Base-by-base conservation (phyloP, 1,140 invertebrate genomes). In the Trichomalopsis sarcophagae region DNA sequence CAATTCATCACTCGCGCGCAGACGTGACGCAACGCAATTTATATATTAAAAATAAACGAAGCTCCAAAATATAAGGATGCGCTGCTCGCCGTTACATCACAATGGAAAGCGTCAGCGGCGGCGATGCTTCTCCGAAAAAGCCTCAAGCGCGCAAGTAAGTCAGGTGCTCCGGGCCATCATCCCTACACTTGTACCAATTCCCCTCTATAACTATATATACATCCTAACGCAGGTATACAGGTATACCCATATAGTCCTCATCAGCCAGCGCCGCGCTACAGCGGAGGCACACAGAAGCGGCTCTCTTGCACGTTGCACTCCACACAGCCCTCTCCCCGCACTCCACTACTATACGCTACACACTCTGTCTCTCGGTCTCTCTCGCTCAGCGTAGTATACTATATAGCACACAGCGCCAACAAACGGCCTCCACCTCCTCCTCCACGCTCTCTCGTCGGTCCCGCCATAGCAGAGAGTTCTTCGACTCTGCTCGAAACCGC, bases 191-290 rank as follows among this genome's bases (percentile, higher is more conserved):
- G 55, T 62, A 62, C 55, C 55, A 17, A 62, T 62, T 62, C 55
- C 17, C n/a, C 21, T 62, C 2, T 62, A 17, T 21, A 36, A 4
- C 2, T 36, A 36, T 4, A 3, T 36, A 36, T 36, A 36, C 33
- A 36, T 36, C 33, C 55, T 7, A 62, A n/a, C 6, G 21, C 55
- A 62, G 55, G 55, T 62, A 62, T 62, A 62, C 33, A 36, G 33
- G 4, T 36, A 36, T 36, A 6, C 33, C 33, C 33, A 44, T 9
- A 9, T 9, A 9, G 36, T 71, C 79, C 36, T 50, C 55, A 73
- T 69, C 21, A 21, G n/a, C 74, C 77, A 83, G 82, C 82, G 82
- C 82, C 76, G 40, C 73, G 23, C 75, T 40, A 62, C 7, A 27
- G 27, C 27, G 27, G 27, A 27, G 27, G 27, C 27, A 55, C 6